Evolutionary conservation across 2,113 vertebrate species (phyloP), one percentile per base, ranked within the genome.

Genomic region (Dasypus novemcinctus): DNA sequence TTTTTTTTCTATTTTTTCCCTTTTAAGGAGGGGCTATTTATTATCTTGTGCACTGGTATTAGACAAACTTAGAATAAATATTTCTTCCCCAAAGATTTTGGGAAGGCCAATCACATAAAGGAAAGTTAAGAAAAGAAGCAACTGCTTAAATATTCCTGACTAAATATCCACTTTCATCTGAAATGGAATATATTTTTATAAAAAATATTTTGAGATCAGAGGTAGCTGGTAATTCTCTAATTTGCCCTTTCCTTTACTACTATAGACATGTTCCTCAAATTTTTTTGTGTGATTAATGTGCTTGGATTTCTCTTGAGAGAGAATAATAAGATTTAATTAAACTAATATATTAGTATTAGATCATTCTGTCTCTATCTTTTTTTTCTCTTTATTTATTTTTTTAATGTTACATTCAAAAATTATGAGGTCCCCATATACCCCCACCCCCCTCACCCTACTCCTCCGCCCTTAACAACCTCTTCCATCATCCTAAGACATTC

Each of bases 71-170:
- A 14, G 43, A 74, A 81, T 20, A 29, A 38, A 4, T 71, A 64
- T 79, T 95, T 84, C 7, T 72, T 79, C n/a, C 20, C 20, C 43
- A 83, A 95, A 74, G n/a, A 80, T 84, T 91, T 74, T n/a, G 7
- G 18, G 46, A 95, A 79, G n/a, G 23, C 2, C 54, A 43, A 74
- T 46, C 18, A 88, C 49, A 88, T 71, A 84, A 95, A 87, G 72
- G 41, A 83, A 79, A 93, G 31, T 1, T 74, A 59, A 82, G 18
- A 71, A 68, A 84, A 83, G 21, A 66, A 93, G 7, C 18, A 79
- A 79, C 5, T 43, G 41, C 75, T 7, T 66, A 4, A 87, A 79
- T 79, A 57, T 66, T 87, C 12, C 7, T 75, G 17, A 91, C 38
- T 63, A 83, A 87, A 36, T 91, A 4, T 38, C 20, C 33, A 80